Conservation (phyloP, 2,888 invertebrate genomes). For the Notodonta ziczac region DNA sequence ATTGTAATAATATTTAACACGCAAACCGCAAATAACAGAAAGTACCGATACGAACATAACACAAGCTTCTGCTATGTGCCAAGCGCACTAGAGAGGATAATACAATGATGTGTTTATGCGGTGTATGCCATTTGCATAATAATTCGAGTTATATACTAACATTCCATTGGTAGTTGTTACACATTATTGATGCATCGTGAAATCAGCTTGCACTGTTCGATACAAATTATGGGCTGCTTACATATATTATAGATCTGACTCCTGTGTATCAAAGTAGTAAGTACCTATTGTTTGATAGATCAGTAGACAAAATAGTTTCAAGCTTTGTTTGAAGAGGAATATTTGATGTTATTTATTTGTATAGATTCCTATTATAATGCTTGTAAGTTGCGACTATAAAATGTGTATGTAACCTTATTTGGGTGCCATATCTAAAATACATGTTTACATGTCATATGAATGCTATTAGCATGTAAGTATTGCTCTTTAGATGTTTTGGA, state of each 20-base stretch:
- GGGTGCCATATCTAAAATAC: no score
- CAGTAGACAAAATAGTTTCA: no score
- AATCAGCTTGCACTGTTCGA: slow-evolving; percentile 7
- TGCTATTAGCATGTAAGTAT: not conserved
- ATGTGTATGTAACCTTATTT: no score
- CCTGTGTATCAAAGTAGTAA: no score
- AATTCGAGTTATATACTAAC: not conserved
- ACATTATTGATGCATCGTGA: slow-evolving; percentile 23
- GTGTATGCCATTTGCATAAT: slow-evolving; percentile 4
- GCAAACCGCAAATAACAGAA: no score
- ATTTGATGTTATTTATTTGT: no score
- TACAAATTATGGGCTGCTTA: not conserved
- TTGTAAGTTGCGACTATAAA: no score
- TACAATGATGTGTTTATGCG: not conserved
- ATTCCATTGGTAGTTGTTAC: slow-evolving; percentile 9
- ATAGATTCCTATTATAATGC: not conserved
- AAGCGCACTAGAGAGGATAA: not conserved
- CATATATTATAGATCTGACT: not conserved
- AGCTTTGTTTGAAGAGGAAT: no score
- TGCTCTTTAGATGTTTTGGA: not conserved
- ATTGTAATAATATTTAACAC: no score
- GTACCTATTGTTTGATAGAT: no score
- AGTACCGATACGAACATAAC: no score
- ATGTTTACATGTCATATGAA: not conserved
- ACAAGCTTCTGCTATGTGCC: no score